Conservation (phyloP, 2,797 vertebrate genomes). For the Artibeus jamaicensis region DNA sequence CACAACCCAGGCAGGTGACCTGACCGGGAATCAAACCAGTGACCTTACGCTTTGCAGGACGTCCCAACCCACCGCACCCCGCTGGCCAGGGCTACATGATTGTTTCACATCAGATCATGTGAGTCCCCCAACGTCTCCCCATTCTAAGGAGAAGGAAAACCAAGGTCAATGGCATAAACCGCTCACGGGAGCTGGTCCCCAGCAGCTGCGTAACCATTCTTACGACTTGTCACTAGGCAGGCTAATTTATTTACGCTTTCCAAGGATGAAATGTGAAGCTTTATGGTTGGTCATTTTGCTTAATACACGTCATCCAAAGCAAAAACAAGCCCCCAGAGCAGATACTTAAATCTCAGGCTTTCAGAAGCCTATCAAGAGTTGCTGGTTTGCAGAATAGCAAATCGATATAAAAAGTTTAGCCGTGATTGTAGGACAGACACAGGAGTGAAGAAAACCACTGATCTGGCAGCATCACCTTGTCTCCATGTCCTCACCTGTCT, state of each 20-base stretch:
- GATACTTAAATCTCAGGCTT: not conserved
- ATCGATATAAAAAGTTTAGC: not conserved
- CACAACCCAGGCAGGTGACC: too few relatives aligned
- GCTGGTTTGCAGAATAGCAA: not conserved
- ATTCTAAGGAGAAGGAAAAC: not conserved
- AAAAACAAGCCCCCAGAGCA: not conserved
- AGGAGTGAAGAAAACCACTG: not conserved
- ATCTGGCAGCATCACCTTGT: not conserved
- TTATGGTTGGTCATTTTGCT: not conserved
- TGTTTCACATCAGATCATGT: not conserved
- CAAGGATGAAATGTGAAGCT: not conserved
- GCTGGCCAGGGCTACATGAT: not conserved
- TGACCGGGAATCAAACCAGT: too few relatives aligned
- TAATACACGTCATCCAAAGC: not conserved
- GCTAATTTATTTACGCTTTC: not conserved
- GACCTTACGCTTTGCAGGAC: too few relatives aligned
- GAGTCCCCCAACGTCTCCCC: accelerated
- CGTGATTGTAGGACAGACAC: not conserved
- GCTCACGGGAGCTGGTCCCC: accelerated
- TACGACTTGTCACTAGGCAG: accelerated
- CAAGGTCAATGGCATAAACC: accelerated
- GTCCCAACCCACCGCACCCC: too few relatives aligned
- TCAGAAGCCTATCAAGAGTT: not conserved
- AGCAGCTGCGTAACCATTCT: not conserved
- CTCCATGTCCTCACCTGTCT: not conserved